phyloP scores from a whole-genome alignment of 2,888 invertebrate genomes.

The Lycophotia porphyrea region DNA sequence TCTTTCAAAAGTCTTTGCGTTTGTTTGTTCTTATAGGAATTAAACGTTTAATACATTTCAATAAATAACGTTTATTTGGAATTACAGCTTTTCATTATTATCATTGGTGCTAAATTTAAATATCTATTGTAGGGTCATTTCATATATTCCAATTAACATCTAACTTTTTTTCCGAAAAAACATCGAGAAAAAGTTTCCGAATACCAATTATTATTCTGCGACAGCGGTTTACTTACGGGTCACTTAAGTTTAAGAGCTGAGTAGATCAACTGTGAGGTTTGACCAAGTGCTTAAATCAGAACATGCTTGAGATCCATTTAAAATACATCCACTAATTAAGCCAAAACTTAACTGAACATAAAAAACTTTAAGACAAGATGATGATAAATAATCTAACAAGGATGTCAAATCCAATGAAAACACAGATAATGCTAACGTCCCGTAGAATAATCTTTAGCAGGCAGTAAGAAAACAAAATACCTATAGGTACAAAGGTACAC shows the following conservation, averaged over 20 bases:
- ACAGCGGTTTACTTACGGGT: neutral
- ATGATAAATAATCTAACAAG: neutral
- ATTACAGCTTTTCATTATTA: neutral
- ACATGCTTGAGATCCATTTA: neutral
- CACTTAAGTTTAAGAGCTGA: no score
- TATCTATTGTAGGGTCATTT: neutral
- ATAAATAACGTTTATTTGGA: neutral
- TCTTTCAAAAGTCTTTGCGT: conserved; percentile 21
- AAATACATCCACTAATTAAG: neutral
- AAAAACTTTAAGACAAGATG: neutral
- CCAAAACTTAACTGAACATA: neutral
- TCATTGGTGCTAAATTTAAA: neutral
- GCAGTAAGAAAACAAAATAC: neutral
- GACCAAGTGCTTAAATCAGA: neutral
- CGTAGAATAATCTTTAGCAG: neutral
- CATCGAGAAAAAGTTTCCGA: neutral
- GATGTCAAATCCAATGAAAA: neutral
- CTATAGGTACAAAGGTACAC: neutral
- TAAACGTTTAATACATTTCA: neutral
- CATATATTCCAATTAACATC: neutral
- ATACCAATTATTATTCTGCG: neutral
- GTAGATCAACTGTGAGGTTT: neutral
- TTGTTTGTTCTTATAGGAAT: conserved; percentile 7
- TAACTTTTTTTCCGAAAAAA: neutral
- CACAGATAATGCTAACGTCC: neutral